Base-by-base conservation (phyloP, 2,888 invertebrate genomes). In the Cephus nigrinus region DNA sequence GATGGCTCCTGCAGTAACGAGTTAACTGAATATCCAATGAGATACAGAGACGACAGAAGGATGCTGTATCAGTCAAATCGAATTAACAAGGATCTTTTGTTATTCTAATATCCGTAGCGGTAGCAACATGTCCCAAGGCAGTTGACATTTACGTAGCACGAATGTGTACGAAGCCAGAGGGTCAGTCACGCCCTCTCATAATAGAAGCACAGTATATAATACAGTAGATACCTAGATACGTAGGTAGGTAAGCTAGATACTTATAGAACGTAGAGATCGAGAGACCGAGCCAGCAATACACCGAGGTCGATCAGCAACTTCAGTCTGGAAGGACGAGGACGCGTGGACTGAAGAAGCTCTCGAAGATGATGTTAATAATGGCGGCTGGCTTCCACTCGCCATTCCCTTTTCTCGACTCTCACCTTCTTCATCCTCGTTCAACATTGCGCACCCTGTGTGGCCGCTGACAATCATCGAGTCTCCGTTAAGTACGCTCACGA, bases 91-190 rank as follows among this genome's bases (percentile, higher is more conserved):
- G 55, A 33, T 23, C 71, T 71, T 71, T 71, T 71, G 71, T 71
- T 71, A 71, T 71, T 71, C 71, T 71, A 71, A 71, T 71, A 32
- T 9, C 32, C 71, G 31, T 33, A 32, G 71, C 71, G 71, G 71
- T 71, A 71, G 71, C 71, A 33, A 33, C 12, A 15, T 33, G 71
- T 71, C 71, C 71, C 71, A 33, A 31, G 71, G 71, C 71, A 33
- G 32, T 71, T 71, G 71, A 71, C 71, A 71, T 71, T 71, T 71
- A 33, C 31, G 33, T 33, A 55, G 23, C 55, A 55, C 55, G 55
- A 55, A 55, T 23, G 55, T 55, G 55, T 55, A 23, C 55, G 55
- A 55, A 55, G 55, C 23, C 23, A 55, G 71, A 31, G 71, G 71
- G 71, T 71, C 71, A 33, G 71, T 15, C 71, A 71, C 71, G 71